Evolutionary conservation across 1,140 invertebrate species (phyloP).

Genomic region (Micrasema longulum): DNA sequence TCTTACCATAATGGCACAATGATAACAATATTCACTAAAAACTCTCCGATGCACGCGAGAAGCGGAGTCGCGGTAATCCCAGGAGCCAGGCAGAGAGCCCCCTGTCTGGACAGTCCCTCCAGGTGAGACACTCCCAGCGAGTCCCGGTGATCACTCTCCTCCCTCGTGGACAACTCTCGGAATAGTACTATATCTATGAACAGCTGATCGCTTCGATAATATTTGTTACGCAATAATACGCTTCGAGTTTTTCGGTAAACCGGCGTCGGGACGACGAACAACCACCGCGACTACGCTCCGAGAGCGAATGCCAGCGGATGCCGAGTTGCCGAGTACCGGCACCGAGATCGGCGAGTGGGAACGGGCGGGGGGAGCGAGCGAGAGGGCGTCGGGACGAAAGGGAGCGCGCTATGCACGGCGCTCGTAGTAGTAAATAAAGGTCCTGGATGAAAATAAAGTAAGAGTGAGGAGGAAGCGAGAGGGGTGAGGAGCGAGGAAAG

Average conservation of each 20-base stretch:
- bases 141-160: background rate
- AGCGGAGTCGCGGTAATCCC: background rate
- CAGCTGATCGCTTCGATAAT: conserved; percentile 45
- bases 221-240: conserved; percentile 41
- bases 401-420: conserved; percentile 17
- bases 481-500: background rate
- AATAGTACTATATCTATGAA: conserved; percentile 28
- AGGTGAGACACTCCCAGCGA: background rate
- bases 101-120: background rate
- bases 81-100: background rate
- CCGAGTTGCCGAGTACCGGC: too few relatives aligned
- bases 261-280: background rate
- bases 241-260: conserved; percentile 13
- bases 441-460: conserved; percentile 38
- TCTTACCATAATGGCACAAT: conserved; percentile 41
- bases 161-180: background rate
- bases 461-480: conserved; percentile 9
- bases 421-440: conserved; percentile 39
- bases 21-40: conserved; percentile 38
- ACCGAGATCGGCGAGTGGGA: conserved; percentile 33
- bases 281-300: conserved; percentile 34
- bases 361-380: conserved; percentile 29
- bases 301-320: conserved; percentile 37
- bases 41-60: conserved; percentile 20
- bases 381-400: conserved; percentile 8